Conservation (phyloP, 2,113 vertebrate genomes). For the Lepidothrix coronata region DNA sequence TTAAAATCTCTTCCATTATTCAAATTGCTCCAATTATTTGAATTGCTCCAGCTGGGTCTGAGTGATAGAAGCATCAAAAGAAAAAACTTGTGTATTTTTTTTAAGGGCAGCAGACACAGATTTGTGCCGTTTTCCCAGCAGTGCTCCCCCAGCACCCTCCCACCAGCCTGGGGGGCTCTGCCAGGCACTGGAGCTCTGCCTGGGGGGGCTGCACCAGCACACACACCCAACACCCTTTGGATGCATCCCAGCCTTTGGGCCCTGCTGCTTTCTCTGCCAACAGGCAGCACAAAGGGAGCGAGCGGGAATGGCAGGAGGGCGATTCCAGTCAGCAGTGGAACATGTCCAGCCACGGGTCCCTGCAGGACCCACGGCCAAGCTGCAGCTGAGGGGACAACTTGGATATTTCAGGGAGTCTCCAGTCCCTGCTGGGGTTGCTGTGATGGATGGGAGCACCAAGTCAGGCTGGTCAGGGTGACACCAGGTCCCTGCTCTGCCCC, state of each 20-base stretch:
- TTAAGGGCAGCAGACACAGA: background rate
- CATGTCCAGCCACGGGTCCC: background rate
- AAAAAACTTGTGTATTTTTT: background rate
- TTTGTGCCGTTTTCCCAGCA: background rate
- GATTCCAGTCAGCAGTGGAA: background rate
- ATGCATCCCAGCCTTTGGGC: background rate
- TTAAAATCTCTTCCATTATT: background rate
- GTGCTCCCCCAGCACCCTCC: background rate
- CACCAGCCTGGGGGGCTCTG: background rate
- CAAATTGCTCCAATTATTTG: background rate
- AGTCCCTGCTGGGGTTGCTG: background rate
- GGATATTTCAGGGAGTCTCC: background rate
- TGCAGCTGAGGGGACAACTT: background rate
- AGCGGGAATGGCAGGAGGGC: background rate
- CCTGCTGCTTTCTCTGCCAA: background rate
- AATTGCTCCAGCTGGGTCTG: background rate
- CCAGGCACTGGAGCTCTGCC: too few species aligned
- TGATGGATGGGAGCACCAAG: rapidly evolving
- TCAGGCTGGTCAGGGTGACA: rapidly evolving
- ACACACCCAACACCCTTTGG: background rate
- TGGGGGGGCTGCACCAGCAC: background rate
- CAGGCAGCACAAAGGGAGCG: background rate
- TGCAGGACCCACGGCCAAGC: background rate
- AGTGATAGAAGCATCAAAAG: background rate
- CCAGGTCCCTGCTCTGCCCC: background rate